phyloP scores from a whole-genome alignment of 2,113 vertebrate genomes.

The Cercopithecus mona region DNA sequence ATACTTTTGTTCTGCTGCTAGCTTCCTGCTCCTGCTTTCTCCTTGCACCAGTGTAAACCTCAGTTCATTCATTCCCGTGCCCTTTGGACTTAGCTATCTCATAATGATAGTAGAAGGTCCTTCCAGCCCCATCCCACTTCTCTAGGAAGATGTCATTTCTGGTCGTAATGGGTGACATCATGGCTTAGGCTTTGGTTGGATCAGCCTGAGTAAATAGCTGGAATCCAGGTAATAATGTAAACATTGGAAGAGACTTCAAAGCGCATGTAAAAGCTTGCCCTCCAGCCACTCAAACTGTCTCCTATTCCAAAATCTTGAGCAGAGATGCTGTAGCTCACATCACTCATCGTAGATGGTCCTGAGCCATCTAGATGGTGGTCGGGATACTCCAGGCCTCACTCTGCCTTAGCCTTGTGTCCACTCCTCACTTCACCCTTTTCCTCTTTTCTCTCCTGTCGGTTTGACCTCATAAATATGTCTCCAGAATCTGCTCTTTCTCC shows the following conservation, averaged over 20 bases:
- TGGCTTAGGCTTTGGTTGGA: neutral
- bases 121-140: neutral
- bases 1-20: neutral
- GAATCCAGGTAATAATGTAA: neutral
- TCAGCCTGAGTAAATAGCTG: neutral
- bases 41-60: neutral
- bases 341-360: neutral
- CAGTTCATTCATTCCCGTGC: neutral
- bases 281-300: neutral
- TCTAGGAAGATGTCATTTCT: neutral
- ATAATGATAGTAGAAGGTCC: neutral
- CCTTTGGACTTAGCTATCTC: neutral
- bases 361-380: neutral
- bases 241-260: neutral
- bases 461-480: neutral
- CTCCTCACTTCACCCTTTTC: neutral
- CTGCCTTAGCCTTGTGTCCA: too few relatives aligned
- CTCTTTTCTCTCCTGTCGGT: neutral
- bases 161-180: neutral
- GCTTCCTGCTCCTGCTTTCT: neutral
- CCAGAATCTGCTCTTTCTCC: neutral
- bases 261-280: neutral
- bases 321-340: neutral
- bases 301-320: neutral
- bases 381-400: neutral